A percentile compares a stretch with the other conserved stretches of the same genome.
phyloP scores from a whole-genome alignment of 2,888 invertebrate genomes.

The Micropterix aruncella region DNA sequence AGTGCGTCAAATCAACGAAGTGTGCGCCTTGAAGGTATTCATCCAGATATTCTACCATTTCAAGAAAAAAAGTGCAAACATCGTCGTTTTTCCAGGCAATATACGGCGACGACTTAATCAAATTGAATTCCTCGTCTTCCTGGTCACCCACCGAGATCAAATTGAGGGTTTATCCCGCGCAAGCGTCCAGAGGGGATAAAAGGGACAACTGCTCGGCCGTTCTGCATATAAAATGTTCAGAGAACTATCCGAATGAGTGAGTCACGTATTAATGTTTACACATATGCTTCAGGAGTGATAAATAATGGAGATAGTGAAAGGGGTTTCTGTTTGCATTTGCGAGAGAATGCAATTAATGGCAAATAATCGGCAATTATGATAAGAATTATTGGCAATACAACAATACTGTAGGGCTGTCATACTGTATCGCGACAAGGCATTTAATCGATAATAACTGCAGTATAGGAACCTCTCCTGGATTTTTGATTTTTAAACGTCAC shows the following conservation, averaged over 20 bases:
- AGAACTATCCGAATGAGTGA: neutral
- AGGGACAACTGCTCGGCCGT: neutral
- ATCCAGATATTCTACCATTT: neutral
- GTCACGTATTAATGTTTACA: too few relatives aligned
- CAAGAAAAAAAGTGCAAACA: too few relatives aligned
- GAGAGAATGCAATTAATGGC: neutral
- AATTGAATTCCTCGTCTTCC: neutral
- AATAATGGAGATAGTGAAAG: too few relatives aligned
- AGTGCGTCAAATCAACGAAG: neutral
- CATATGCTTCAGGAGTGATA: too few relatives aligned
- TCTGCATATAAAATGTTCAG: neutral
- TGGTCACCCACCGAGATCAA: neutral
- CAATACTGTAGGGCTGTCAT: neutral
- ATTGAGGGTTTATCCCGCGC: neutral
- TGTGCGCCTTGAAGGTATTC: neutral
- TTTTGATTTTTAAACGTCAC: too few relatives aligned
- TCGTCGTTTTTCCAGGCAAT: neutral
- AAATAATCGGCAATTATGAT: too few relatives aligned
- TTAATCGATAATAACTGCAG: too few relatives aligned
- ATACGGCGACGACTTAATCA: neutral
- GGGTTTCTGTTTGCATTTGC: too few relatives aligned
- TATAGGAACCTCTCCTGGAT: too few relatives aligned
- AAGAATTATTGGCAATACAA: neutral
- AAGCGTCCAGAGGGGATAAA: neutral
- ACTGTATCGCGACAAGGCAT: neutral